These are phyloP conservation scores for Ecliptopera silaceata DNA, from an alignment of 2,888 invertebrate genomes.

Conservation along the genomic window DNA sequence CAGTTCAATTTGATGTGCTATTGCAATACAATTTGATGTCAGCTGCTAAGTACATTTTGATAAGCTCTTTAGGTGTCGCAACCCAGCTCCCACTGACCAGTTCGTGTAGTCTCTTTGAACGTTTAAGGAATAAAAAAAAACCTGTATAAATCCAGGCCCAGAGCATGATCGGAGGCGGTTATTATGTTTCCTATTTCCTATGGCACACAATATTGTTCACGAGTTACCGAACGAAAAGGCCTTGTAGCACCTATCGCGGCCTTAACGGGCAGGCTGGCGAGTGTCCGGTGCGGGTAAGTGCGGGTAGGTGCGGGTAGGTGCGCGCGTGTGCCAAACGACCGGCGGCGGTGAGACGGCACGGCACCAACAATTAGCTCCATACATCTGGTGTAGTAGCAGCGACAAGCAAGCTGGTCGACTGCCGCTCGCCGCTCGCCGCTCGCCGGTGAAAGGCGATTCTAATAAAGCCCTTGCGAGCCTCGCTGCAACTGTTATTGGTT, in stretches of 20 bases:
- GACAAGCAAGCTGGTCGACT: too few relatives aligned
- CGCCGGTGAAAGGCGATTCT: too few relatives aligned
- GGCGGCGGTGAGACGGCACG: neutral
- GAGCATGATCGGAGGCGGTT: neutral
- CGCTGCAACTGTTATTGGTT: too few relatives aligned
- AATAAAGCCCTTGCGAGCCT: too few relatives aligned
- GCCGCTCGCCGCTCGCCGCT: too few relatives aligned
- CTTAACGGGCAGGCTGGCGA: neutral
- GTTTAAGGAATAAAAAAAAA: too few relatives aligned
- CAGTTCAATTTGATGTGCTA: slow-evolving; percentile 5
- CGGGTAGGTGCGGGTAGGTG: neutral
- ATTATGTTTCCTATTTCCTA: slow-evolving; percentile 1
- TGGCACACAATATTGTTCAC: slow-evolving; percentile 1
- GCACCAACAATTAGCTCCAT: neutral
- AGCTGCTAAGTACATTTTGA: slow-evolving; percentile 1
- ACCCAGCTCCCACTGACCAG: too few relatives aligned
- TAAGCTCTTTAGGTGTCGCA: neutral
- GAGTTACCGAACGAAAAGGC: neutral
- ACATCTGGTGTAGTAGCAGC: too few relatives aligned
- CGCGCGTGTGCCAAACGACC: neutral
- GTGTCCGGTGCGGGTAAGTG: neutral
- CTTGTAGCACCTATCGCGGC: neutral
- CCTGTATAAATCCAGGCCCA: too few relatives aligned
- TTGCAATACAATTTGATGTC: slow-evolving; percentile 1
- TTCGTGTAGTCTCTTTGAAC: too few relatives aligned